Evolutionary conservation across 2,113 vertebrate species (phyloP).

Genomic region (Mobula birostris): DNA sequence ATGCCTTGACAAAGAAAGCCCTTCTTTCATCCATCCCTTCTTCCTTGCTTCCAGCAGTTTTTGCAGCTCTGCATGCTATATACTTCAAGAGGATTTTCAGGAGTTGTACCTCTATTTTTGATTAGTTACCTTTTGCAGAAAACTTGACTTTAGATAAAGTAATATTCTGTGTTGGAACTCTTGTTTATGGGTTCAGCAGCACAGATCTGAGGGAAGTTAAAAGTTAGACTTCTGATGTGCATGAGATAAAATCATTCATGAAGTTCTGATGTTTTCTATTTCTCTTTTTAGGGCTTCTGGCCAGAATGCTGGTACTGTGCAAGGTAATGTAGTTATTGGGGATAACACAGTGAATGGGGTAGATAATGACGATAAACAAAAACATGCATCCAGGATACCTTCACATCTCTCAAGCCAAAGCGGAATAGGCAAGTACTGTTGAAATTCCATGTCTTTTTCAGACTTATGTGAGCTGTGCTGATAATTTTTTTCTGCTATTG

Average conservation of each 20-base stretch:
- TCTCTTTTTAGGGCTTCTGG: constrained; percentile 57
- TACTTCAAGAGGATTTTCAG: too few relatives aligned
- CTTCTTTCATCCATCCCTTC: too few relatives aligned
- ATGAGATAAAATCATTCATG: background rate
- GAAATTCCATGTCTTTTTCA: background rate
- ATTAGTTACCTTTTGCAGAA: too few relatives aligned
- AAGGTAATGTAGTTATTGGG: constrained; percentile 49
- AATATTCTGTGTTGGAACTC: background rate
- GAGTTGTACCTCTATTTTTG: too few relatives aligned
- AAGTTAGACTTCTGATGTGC: background rate
- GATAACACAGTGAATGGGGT: constrained; percentile 50
- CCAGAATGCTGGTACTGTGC: constrained; percentile 52
- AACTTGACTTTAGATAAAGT: background rate
- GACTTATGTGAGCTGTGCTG: background rate
- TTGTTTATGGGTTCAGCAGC: background rate
- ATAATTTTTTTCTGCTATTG: background rate
- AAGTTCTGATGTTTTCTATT: constrained; percentile 37
- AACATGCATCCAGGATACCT: constrained; percentile 53
- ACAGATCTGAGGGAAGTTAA: background rate
- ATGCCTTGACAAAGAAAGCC: too few relatives aligned
- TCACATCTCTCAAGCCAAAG: background rate
- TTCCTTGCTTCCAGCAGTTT: too few relatives aligned
- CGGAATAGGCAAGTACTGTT: constrained; percentile 21
- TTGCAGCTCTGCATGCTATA: too few relatives aligned
- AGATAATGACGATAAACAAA: constrained; percentile 53